phyloP scores from a whole-genome alignment of 2,888 invertebrate genomes.

The Lasioglossum zephyrum region DNA sequence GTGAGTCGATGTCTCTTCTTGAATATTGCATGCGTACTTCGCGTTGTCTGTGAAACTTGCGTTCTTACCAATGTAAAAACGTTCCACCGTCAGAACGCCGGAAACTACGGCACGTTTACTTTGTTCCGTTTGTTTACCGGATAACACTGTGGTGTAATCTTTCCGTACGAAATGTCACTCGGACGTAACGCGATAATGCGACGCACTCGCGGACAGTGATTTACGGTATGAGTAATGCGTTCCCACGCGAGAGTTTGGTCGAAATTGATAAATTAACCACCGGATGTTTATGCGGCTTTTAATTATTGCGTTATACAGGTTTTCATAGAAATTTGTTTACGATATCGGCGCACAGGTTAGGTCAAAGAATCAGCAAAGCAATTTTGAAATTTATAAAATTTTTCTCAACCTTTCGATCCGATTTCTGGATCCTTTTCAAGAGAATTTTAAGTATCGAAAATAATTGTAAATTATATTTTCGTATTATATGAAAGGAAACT shows the following conservation, averaged over 20 bases:
- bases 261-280: neutral
- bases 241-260: neutral
- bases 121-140: neutral
- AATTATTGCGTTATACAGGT: neutral
- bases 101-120: neutral
- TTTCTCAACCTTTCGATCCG: too few species aligned
- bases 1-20: conserved; percentile 28
- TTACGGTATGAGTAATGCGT: neutral
- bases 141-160: neutral
- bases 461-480: too few species aligned
- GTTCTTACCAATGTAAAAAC: neutral
- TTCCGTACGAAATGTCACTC: neutral
- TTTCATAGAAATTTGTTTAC: neutral
- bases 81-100: neutral
- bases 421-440: too few species aligned
- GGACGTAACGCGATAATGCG: neutral
- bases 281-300: neutral
- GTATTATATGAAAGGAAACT: too few species aligned
- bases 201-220: neutral
- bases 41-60: neutral
- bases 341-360: too few species aligned
- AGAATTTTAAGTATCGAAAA: too few species aligned
- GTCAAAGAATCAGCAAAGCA: too few species aligned
- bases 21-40: conserved; percentile 1
- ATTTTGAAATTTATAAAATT: too few species aligned